These are phyloP conservation scores for Phortica variegata DNA, from an alignment of 1,140 invertebrate genomes.

Conservation along the genomic window DNA sequence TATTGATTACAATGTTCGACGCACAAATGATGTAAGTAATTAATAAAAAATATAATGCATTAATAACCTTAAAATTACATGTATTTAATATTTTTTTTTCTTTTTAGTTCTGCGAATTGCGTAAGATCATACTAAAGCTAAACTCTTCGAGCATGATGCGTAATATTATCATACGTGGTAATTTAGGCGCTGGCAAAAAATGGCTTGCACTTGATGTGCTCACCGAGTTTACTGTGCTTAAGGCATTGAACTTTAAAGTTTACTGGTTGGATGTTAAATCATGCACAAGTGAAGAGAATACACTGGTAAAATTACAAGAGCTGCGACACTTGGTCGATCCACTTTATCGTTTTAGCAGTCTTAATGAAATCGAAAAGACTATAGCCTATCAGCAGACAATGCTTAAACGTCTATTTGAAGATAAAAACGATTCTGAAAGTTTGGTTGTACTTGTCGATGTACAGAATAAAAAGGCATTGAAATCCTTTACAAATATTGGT, in stretches of 20 bases:
- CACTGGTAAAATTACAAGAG: no score
- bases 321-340: no score
- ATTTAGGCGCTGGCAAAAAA: slow-evolving; percentile 25
- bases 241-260: slow-evolving; percentile 21
- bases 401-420: no score
- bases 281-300: slow-evolving; percentile 10
- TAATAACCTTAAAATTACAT: not conserved
- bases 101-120: slow-evolving; percentile 13
- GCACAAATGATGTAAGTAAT: slow-evolving; percentile 17
- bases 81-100: not conserved
- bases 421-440: no score
- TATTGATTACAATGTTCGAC: slow-evolving; percentile 17
- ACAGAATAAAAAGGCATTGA: slow-evolving; percentile 16
- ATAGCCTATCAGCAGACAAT: no score
- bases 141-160: slow-evolving; percentile 3
- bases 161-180: slow-evolving; percentile 13
- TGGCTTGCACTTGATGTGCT: slow-evolving; percentile 22
- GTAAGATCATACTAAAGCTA: slow-evolving; percentile 1
- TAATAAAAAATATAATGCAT: not conserved
- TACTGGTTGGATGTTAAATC: slow-evolving; percentile 21
- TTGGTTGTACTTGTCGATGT: slow-evolving; percentile 21
- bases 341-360: no score
- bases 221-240: slow-evolving; percentile 11
- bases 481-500: slow-evolving; percentile 17
- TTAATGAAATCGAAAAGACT: no score